These are phyloP conservation scores for Baccha elongata DNA, from an alignment of 2,888 invertebrate genomes.

Conservation along the genomic window DNA sequence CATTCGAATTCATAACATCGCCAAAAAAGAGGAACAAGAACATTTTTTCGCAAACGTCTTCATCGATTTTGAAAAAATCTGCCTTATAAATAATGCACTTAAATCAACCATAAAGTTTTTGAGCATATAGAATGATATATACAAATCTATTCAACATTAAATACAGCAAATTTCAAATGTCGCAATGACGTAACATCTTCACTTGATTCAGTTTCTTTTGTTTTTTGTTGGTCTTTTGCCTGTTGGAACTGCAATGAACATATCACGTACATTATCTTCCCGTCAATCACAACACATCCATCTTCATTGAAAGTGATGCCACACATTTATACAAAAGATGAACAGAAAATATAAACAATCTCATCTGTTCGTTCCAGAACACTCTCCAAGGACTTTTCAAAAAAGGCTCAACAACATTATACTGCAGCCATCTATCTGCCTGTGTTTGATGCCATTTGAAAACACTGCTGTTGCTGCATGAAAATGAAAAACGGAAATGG, in stretches of 20 bases:
- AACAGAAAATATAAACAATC: neutral
- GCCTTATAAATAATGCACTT: too few species aligned
- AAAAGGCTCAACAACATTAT: constrained; percentile 26
- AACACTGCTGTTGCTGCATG: neutral
- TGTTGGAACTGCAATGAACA: neutral
- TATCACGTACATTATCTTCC: constrained; percentile 20
- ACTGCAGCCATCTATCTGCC: constrained; percentile 28
- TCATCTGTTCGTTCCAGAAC: neutral
- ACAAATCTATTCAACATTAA: constrained; percentile 23
- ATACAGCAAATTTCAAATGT: constrained; percentile 30
- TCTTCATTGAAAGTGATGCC: constrained; percentile 40
- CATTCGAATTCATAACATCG: too few species aligned
- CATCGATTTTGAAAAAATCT: too few species aligned
- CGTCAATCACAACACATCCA: constrained; percentile 39
- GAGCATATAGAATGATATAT: too few species aligned
- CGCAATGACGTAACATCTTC: constrained; percentile 16
- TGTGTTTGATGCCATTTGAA: constrained; percentile 42
- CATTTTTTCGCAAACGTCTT: too few species aligned
- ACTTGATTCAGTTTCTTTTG: constrained; percentile 29
- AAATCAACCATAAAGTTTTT: too few species aligned
- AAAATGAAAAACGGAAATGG: constrained; percentile 16
- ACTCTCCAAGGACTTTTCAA: neutral
- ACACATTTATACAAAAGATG: constrained; percentile 9
- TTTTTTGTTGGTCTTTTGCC: constrained; percentile 32
- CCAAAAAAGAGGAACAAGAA: too few species aligned